phyloP scores from a whole-genome alignment of 1,140 invertebrate species.

The Trialeurodes vaporariorum region DNA sequence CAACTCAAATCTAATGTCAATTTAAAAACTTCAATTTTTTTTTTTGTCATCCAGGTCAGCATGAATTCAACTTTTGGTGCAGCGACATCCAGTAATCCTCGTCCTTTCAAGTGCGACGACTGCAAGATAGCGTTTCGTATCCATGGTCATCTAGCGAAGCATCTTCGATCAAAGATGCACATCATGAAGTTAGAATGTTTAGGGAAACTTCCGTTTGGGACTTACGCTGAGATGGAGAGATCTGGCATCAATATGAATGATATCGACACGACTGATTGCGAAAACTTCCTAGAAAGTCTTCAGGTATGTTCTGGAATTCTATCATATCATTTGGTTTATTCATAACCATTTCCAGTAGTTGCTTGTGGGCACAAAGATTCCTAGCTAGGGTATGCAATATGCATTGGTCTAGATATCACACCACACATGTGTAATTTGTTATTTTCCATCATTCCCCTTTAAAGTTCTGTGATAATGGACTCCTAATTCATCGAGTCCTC shows the following conservation, averaged over 20 bases:
- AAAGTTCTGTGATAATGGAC: too few relatives aligned
- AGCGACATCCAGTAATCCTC: constrained; percentile 74
- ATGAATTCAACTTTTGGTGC: constrained; percentile 79
- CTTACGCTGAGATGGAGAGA: constrained; percentile 86
- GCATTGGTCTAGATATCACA: too few relatives aligned
- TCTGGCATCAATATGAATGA: constrained; percentile 81
- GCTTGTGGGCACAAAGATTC: too few relatives aligned
- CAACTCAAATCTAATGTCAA: too few relatives aligned
- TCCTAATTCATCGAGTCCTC: too few relatives aligned
- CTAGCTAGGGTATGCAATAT: too few relatives aligned
- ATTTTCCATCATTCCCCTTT: too few relatives aligned
- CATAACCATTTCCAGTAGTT: too few relatives aligned
- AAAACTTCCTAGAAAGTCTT: constrained; percentile 77
- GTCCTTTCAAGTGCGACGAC: constrained; percentile 87
- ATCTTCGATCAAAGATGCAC: constrained; percentile 92
- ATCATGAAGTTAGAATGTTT: constrained; percentile 89
- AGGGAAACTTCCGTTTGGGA: constrained; percentile 87
- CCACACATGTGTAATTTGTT: too few relatives aligned
- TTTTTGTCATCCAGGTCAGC: constrained; percentile 37
- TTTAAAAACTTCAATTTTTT: constrained; percentile 6
- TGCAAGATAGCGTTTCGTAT: constrained; percentile 94
- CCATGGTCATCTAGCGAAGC: constrained; percentile 91
- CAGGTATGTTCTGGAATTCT: too few relatives aligned
- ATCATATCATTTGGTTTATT: too few relatives aligned
- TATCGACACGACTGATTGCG: constrained; percentile 88